Evolutionary conservation across 2,888 invertebrate species (phyloP).

Genomic region (Orthosia incerta): DNA sequence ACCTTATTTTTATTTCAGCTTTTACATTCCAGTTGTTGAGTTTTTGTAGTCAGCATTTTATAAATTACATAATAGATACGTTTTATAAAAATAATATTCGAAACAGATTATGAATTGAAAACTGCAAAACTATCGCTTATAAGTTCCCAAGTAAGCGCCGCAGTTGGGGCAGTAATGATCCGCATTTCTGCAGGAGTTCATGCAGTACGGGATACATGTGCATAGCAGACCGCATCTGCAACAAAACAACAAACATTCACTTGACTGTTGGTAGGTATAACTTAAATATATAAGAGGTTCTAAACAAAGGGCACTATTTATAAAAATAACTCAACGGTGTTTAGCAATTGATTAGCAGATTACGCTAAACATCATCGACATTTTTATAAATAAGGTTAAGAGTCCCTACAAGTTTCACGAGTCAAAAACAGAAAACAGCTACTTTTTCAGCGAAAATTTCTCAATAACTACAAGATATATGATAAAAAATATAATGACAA

Average conservation of each 20-base stretch:
- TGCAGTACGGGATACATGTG: slow-evolving; percentile 91
- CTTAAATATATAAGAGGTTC: background rate
- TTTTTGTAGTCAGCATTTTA: background rate
- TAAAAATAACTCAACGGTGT: too few species aligned
- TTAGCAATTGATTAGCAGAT: too few species aligned
- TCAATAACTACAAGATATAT: too few species aligned
- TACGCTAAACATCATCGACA: too few species aligned
- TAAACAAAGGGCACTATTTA: background rate
- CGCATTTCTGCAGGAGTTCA: slow-evolving; percentile 88
- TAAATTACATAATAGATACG: too few species aligned
- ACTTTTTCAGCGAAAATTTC: too few species aligned
- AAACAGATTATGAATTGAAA: background rate
- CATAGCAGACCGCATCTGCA: slow-evolving; percentile 71
- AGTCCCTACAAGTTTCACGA: too few species aligned
- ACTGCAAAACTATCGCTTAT: slow-evolving; percentile 52
- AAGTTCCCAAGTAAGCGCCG: slow-evolving; percentile 88
- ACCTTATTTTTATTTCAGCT: background rate
- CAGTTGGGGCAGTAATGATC: slow-evolving; percentile 91
- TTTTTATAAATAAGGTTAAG: too few species aligned
- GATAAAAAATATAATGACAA: too few species aligned
- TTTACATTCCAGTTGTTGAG: background rate
- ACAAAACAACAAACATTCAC: slow-evolving; percentile 20
- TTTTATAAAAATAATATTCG: too few species aligned
- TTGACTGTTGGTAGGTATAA: background rate
- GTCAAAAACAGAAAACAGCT: too few species aligned